Conservation (phyloP, 2,888 invertebrate genomes). For the Micropterix aruncella region DNA sequence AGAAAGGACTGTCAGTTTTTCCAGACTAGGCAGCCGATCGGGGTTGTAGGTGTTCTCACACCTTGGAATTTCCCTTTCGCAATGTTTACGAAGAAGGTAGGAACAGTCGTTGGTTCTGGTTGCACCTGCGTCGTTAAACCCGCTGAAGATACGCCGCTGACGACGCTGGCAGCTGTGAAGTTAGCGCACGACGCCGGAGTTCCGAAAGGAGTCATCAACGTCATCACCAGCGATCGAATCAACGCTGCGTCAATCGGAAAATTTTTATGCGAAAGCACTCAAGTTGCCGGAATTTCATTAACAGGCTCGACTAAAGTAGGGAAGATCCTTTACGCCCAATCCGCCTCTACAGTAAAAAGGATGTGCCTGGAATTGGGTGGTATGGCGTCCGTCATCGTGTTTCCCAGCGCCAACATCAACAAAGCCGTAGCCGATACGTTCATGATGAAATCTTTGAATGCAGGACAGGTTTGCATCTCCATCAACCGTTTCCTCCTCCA, state of each 20-base stretch:
- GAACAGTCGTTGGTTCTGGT: constrained; percentile 87
- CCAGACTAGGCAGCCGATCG: constrained; percentile 73
- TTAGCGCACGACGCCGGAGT: constrained; percentile 84
- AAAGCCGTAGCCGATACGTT: constrained; percentile 77
- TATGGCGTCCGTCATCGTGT: constrained; percentile 97
- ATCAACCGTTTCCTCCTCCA: constrained; percentile 85
- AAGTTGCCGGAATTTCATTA: constrained; percentile 83
- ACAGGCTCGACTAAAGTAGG: constrained; percentile 92
- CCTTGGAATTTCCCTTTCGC: constrained; percentile 95
- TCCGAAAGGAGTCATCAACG: constrained; percentile 85
- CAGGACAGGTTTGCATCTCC: constrained; percentile 94
- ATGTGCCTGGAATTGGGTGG: constrained; percentile 93
- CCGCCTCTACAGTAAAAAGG: constrained; percentile 76
- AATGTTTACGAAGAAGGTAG: constrained; percentile 96
- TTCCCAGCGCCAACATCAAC: constrained; percentile 78
- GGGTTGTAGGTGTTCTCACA: constrained; percentile 89
- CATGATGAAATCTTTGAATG: constrained; percentile 86
- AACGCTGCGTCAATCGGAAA: constrained; percentile 73
- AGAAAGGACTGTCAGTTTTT: constrained; percentile 60
- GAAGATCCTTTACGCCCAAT: constrained; percentile 73
- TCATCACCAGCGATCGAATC: constrained; percentile 64
- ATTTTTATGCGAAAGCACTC: constrained; percentile 69
- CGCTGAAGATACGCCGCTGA: constrained; percentile 92
- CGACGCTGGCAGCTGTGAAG: constrained; percentile 77
- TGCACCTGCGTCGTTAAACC: constrained; percentile 91